Evolutionary conservation across 2,888 invertebrate species (phyloP), one percentile per base, ranked within the genome.

Genomic region (Leptarthrus brevirostris): DNA sequence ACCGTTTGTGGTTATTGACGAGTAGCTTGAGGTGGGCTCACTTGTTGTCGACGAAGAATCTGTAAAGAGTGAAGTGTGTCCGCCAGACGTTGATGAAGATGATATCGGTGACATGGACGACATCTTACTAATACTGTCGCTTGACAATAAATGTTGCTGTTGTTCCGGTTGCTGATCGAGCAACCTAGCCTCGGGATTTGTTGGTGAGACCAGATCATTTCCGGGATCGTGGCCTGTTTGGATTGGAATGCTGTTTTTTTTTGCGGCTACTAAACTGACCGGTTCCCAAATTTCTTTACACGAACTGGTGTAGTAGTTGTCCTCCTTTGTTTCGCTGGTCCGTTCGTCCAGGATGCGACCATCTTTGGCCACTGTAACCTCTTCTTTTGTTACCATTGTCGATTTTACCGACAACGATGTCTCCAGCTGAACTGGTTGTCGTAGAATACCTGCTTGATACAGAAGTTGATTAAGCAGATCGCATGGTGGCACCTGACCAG

Each of bases 371-470:
- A 92, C 90, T 0, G 90, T 90, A 76, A 92, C 89, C 81, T 91
- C 90, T 81, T 92, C 91, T 76, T 89, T 90, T 74, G 91, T 91
- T 47, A 90, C 89, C 56, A 91, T 88, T 58, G 90, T 90, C 18
- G 91, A 90, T 80, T 91, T 91, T 2, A 91, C 91, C 79, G 90
- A 91, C 77, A 92, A 83, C 64, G 90, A 90, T 47, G 91, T 91
- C 83, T 92, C 91, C 78, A 92, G 84, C 77, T 90, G 89, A 1
- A 92, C 90, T 16, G 91, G 90, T 49, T 90, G 90, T 80, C 89
- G 88, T 74, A 90, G 82, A 74, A 90, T 88, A 14, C 90, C 90
- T 66, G 90, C 90, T 78, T 89, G 88, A 79, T 89, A 89, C 71
- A 92, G 86, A 74, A 92, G 86, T 80, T 90, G 89, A 82, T 91